A percentile compares a stretch with the other conserved stretches of the same genome.
Conservation (phyloP, 2,797 vertebrate genomes). For the Brotogeris chrysoptera region DNA sequence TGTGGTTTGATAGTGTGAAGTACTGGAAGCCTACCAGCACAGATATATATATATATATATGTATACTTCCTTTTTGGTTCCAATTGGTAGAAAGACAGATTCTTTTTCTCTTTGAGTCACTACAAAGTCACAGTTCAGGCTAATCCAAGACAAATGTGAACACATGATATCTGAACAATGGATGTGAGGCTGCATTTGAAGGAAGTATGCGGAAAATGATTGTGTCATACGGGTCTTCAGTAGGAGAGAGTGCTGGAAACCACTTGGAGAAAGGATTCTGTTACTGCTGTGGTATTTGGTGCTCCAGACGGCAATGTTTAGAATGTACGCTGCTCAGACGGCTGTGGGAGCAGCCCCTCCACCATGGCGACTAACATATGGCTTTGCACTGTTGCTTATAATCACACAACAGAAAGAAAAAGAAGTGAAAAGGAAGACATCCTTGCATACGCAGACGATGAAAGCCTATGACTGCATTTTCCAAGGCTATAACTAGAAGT, state of each 20-base stretch:
- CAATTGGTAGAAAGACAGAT: background rate
- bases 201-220: background rate
- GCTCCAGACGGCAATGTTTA: conserved; percentile 32
- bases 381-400: conserved; percentile 37
- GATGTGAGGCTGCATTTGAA: conserved; percentile 9
- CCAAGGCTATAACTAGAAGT: background rate
- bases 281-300: conserved; percentile 14
- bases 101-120: background rate
- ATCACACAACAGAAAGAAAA: conserved; percentile 31
- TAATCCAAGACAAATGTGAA: conserved; percentile 36
- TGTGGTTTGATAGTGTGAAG: background rate
- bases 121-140: background rate
- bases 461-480: background rate
- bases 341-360: conserved; percentile 42
- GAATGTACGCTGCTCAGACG: conserved; percentile 50
- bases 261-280: conserved; percentile 30
- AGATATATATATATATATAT: background rate
- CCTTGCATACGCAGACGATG: background rate
- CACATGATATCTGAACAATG: background rate
- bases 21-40: conserved; percentile 23
- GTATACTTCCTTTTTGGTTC: conserved; percentile 2
- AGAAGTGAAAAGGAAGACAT: background rate
- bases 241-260: background rate
- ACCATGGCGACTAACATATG: background rate
- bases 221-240: background rate